Percentiles rank a stretch among this genome's conserved stretches.
phyloP scores from a whole-genome alignment of 1,140 invertebrate species.

The Halotydeus destructor region DNA sequence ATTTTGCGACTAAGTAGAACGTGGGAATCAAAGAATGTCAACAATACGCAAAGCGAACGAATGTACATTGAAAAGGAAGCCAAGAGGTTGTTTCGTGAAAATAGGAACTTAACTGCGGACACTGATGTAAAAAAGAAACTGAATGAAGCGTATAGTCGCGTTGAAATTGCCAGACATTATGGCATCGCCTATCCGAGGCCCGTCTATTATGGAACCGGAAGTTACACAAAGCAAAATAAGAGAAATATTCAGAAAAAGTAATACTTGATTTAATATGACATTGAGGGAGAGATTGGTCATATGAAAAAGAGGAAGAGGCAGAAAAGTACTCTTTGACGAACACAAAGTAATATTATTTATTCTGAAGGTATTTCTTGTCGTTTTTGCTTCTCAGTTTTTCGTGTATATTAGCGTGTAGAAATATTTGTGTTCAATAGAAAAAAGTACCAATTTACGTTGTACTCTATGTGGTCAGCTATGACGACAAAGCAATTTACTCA shows the following conservation, averaged over 20 bases:
- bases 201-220: conserved; percentile 9
- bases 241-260: not conserved
- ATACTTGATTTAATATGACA: too few relatives aligned
- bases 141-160: not conserved
- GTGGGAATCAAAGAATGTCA: not conserved
- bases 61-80: conserved; percentile 1
- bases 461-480: too few relatives aligned
- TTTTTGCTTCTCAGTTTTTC: too few relatives aligned
- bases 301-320: too few relatives aligned
- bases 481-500: too few relatives aligned
- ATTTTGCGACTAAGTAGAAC: not conserved
- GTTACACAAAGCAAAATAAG: conserved; percentile 2
- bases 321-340: too few relatives aligned
- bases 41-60: conserved; percentile 1
- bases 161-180: conserved; percentile 11
- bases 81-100: not conserved
- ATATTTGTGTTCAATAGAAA: too few relatives aligned
- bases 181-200: conserved; percentile 6
- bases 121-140: not conserved
- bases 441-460: too few relatives aligned
- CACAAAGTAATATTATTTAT: too few relatives aligned
- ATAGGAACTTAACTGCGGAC: conserved; percentile 1
- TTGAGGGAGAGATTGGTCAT: too few relatives aligned
- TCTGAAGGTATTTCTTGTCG: too few relatives aligned
- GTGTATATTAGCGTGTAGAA: too few relatives aligned